Percentiles rank a stretch among this genome's conserved stretches.
Conservation (phyloP, 2,797 vertebrate genomes). For the Acanthopagrus latus region DNA sequence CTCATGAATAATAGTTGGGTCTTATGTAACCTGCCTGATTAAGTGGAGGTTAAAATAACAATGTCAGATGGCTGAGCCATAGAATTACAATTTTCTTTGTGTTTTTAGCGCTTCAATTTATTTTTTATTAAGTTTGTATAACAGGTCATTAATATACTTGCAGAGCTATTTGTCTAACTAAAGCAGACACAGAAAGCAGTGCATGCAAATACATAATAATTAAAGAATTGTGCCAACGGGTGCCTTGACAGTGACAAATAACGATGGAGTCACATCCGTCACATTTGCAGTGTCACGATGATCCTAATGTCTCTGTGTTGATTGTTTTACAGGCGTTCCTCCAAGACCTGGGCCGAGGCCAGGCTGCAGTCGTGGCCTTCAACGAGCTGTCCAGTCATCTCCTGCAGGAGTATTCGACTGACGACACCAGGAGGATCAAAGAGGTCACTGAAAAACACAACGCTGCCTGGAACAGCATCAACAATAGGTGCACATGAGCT, state of each 20-base stretch:
- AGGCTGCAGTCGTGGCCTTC: slow-evolving; percentile 87
- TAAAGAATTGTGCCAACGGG: neutral
- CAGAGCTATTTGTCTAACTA: slow-evolving; percentile 31
- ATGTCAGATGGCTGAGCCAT: slow-evolving; percentile 37
- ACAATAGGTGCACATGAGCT: slow-evolving; percentile 86
- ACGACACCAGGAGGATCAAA: slow-evolving; percentile 95
- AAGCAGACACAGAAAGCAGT: slow-evolving; percentile 22
- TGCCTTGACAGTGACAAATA: slow-evolving; percentile 1
- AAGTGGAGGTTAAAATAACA: slow-evolving; percentile 64
- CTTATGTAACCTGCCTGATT: slow-evolving; percentile 55
- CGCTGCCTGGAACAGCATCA: slow-evolving; percentile 90
- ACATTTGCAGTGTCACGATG: slow-evolving; percentile 13
- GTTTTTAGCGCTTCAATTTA: slow-evolving; percentile 36
- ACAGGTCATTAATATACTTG: slow-evolving; percentile 35
- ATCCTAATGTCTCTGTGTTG: slow-evolving; percentile 18
- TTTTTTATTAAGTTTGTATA: slow-evolving; percentile 31
- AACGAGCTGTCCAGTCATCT: slow-evolving; percentile 93
- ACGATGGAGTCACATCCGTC: slow-evolving; percentile 33
- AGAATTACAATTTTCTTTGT: slow-evolving; percentile 44
- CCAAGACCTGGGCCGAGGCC: slow-evolving; percentile 91
- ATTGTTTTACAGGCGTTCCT: slow-evolving; percentile 86
- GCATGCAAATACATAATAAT: neutral
- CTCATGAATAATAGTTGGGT: slow-evolving; percentile 42
- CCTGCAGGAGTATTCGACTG: slow-evolving; percentile 89
- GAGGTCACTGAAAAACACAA: slow-evolving; percentile 91